Evolutionary conservation across 2,797 vertebrate species (phyloP).

Genomic region (Poecilia wingei): DNA sequence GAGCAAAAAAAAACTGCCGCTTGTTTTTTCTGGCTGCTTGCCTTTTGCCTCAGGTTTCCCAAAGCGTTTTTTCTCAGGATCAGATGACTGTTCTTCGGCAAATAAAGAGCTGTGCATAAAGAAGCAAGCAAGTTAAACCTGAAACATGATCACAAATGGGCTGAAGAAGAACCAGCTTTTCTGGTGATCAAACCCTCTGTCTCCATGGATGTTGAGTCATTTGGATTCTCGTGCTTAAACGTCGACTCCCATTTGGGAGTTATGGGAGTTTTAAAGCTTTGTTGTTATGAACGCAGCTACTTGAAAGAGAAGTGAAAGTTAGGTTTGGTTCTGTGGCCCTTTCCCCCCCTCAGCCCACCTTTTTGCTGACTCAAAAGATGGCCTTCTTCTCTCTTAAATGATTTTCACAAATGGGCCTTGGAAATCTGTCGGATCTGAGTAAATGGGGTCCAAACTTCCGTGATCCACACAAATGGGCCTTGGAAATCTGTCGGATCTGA

Average conservation of each 20-base stretch:
- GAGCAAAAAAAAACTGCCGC: neutral
- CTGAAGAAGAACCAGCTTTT: conserved; percentile 52
- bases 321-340: neutral
- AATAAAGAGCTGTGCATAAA: conserved; percentile 29
- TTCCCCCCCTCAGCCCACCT: neutral
- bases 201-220: neutral
- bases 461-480: neutral
- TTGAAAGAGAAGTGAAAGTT: neutral
- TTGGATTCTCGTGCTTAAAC: neutral
- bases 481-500: neutral
- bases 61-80: neutral
- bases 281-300: neutral
- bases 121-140: conserved; percentile 56
- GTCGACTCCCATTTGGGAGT: neutral
- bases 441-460: neutral
- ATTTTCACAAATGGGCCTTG: neutral
- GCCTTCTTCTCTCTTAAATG: neutral
- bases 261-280: neutral
- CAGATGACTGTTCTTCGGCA: conserved; percentile 2
- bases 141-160: conserved; percentile 44
- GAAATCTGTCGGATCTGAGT: neutral
- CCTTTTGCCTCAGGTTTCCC: conserved; percentile 9
- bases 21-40: conserved; percentile 17
- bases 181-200: conserved; percentile 4
- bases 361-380: neutral